These are phyloP conservation scores for Grantiella picta DNA, from an alignment of 2,113 vertebrate genomes.

Conservation along the genomic window DNA sequence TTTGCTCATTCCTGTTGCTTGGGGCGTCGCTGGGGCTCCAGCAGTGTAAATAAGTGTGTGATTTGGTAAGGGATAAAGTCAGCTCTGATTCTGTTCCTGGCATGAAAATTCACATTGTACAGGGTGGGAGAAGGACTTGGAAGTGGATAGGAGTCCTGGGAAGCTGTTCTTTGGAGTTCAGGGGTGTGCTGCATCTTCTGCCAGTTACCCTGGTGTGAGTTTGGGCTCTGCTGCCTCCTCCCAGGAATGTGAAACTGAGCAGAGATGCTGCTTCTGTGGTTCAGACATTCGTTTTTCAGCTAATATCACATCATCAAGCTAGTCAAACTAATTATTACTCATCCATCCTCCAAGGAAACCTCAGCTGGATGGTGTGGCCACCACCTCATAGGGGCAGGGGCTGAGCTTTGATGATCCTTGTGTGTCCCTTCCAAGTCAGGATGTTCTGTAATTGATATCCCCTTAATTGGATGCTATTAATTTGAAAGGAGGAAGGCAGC, in stretches of 20 bases:
- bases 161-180: not conserved
- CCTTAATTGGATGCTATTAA: not conserved
- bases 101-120: not conserved
- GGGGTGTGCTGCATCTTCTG: not conserved
- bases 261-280: not conserved
- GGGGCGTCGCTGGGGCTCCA: not conserved
- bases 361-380: rapidly evolving
- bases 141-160: not conserved
- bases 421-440: not conserved
- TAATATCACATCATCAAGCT: not conserved
- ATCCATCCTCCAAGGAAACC: not conserved
- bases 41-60: rapidly evolving
- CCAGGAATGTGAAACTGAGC: not conserved
- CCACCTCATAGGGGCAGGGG: rapidly evolving
- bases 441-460: not conserved
- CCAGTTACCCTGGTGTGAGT: not conserved
- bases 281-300: not conserved
- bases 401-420: not conserved
- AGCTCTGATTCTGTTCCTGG: not conserved
- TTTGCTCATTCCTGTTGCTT: rapidly evolving
- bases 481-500: not conserved
- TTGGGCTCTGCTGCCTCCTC: not conserved
- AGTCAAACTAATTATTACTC: not conserved
- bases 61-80: not conserved
- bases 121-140: not conserved